Percentiles rank a stretch among this genome's conserved stretches.
Evolutionary conservation across 2,888 invertebrate species (phyloP).

Genomic region (Belgica antarctica): DNA sequence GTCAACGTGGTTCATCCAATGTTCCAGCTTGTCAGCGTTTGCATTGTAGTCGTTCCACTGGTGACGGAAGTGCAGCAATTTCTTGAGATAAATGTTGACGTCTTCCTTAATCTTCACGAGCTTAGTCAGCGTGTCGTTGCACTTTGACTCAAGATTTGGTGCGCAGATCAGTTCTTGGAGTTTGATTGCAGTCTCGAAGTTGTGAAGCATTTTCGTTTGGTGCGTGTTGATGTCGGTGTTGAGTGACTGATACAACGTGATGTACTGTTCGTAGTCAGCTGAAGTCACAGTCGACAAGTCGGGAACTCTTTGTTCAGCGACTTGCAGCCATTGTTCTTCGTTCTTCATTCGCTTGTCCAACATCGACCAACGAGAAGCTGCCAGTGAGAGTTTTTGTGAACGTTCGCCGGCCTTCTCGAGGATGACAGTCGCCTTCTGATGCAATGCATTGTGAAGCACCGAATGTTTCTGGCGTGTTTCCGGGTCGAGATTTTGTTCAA

Average conservation of each 20-base stretch:
- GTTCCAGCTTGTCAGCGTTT: slow-evolving; percentile 70
- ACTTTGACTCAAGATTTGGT: slow-evolving; percentile 70
- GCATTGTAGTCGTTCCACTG: slow-evolving; percentile 74
- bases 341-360: slow-evolving; percentile 79
- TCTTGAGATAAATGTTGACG: slow-evolving; percentile 69
- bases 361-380: slow-evolving; percentile 80
- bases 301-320: slow-evolving; percentile 80
- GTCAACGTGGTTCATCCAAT: slow-evolving; percentile 74
- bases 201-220: slow-evolving; percentile 71
- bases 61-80: slow-evolving; percentile 72
- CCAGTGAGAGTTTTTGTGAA: slow-evolving; percentile 79
- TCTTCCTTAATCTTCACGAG: slow-evolving; percentile 72
- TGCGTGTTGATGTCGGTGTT: slow-evolving; percentile 77
- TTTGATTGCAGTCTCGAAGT: slow-evolving; percentile 69
- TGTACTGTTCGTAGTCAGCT: slow-evolving; percentile 79
- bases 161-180: slow-evolving; percentile 73
- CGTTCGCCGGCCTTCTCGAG: slow-evolving; percentile 78
- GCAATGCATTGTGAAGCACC: slow-evolving; percentile 71
- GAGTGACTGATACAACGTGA: slow-evolving; percentile 76
- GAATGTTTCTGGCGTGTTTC: slow-evolving; percentile 74
- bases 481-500: slow-evolving; percentile 77
- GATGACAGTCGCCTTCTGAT: slow-evolving; percentile 71
- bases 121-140: slow-evolving; percentile 69
- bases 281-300: slow-evolving; percentile 77
- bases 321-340: slow-evolving; percentile 78